phyloP scores from a whole-genome alignment of 2,797 vertebrate species.

The Labeo calbasu region DNA sequence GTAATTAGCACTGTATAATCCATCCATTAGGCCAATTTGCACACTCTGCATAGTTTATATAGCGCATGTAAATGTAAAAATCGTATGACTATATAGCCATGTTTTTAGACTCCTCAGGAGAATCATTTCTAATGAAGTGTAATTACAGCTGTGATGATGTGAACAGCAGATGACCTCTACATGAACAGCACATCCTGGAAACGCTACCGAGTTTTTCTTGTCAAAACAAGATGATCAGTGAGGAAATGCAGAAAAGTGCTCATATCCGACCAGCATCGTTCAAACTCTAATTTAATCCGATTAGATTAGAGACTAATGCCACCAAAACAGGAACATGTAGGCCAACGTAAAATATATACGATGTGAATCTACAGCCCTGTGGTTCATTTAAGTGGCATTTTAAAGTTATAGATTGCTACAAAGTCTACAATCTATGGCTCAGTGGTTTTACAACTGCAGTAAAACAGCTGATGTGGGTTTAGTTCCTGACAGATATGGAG shows the following conservation, averaged over 20 bases:
- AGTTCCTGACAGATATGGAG: background rate
- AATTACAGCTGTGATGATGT: constrained; percentile 47
- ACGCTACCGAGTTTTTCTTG: constrained; percentile 35
- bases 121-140: constrained; percentile 51
- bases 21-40: background rate
- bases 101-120: constrained; percentile 34
- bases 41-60: background rate
- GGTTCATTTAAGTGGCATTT: background rate
- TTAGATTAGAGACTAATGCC: background rate
- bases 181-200: constrained; percentile 57
- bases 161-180: constrained; percentile 46
- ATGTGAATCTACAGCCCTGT: background rate
- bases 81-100: background rate
- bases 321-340: constrained; percentile 1
- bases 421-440: constrained; percentile 1
- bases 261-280: constrained; percentile 11
- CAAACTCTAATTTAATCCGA: constrained; percentile 1
- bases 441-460: background rate
- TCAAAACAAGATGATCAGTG: constrained; percentile 46
- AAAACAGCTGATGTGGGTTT: background rate
- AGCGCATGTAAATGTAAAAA: background rate
- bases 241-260: constrained; percentile 41
- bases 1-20: background rate
- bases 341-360: background rate
- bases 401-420: background rate